Base-by-base conservation (phyloP, 2,888 invertebrate species). In the Iselma pallidipennis region DNA sequence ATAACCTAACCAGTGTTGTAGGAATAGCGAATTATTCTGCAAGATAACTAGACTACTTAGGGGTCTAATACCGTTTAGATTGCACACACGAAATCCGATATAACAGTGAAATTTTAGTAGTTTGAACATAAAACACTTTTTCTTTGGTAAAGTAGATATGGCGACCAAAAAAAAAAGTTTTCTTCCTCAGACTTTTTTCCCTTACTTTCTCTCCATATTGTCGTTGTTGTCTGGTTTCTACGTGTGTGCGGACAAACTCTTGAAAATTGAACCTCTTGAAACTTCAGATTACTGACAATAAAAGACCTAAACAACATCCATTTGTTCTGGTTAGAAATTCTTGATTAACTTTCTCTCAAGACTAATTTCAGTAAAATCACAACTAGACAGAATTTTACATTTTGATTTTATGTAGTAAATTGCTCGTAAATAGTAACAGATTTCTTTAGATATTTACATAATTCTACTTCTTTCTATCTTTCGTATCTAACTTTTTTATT, bases 391-490 rank as follows among this genome's bases (percentile, higher is more conserved):
- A n/a, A n/a, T n/a, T n/a, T n/a, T n/a, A n/a, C n/a, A n/a, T n/a
- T n/a, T n/a, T n/a, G n/a, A n/a, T n/a, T n/a, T n/a, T n/a, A n/a
- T n/a, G n/a, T n/a, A 6, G 14, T 37, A 16, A 37, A 37, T 37
- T 37, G 42, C 42, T 37, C 42, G 16, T 37, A 37, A 37, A 37
- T 37, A 37, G 42, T 37, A 16, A 53, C 21, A 16, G 53, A 53
- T 19, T 29, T 37, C 42, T 37, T 37, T 6, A n/a, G n/a, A n/a
- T n/a, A n/a, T n/a, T n/a, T n/a, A n/a, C n/a, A n/a, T n/a, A n/a
- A n/a, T n/a, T n/a, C n/a, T n/a, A n/a, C n/a, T n/a, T n/a, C n/a
- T n/a, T n/a, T n/a, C n/a, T n/a, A n/a, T n/a, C n/a, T n/a, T n/a
- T n/a, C n/a, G n/a, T n/a, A n/a, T n/a, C n/a, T n/a, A n/a, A n/a